Percentiles rank a stretch among this genome's conserved stretches.
These are phyloP conservation scores for Pionites leucogaster DNA, from an alignment of 2,113 vertebrate genomes.

Conservation along the genomic window DNA sequence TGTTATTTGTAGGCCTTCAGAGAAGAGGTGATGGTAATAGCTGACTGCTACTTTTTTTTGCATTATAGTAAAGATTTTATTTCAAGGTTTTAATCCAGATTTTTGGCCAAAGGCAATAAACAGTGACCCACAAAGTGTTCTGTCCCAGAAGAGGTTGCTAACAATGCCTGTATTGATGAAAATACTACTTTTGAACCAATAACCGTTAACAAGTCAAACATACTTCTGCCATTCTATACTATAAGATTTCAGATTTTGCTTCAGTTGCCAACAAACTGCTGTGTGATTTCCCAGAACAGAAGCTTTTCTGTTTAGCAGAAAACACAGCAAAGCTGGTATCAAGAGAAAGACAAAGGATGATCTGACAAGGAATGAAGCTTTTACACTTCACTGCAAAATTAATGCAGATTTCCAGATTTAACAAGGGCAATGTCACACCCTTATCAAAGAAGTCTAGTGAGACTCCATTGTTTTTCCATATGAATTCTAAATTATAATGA, in stretches of 20 bases:
- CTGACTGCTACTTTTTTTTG: neutral
- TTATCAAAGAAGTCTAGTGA: slow-evolving; percentile 35
- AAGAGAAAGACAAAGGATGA: slow-evolving; percentile 2
- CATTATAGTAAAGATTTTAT: neutral
- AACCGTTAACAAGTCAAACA: neutral
- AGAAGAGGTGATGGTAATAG: neutral
- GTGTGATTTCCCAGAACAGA: neutral
- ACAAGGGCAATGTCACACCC: slow-evolving; percentile 32
- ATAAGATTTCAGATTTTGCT: slow-evolving; percentile 27
- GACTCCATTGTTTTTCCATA: slow-evolving; percentile 29
- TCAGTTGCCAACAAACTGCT: neutral
- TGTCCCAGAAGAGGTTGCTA: neutral
- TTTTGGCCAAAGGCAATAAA: neutral
- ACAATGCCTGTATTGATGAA: slow-evolving; percentile 10
- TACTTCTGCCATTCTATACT: neutral
- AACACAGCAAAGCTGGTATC: neutral
- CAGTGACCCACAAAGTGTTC: neutral
- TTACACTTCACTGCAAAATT: slow-evolving; percentile 39
- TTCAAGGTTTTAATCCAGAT: neutral
- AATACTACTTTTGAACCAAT: slow-evolving; percentile 14
- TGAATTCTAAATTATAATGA: slow-evolving; percentile 54
- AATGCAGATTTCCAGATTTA: neutral
- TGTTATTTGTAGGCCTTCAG: neutral
- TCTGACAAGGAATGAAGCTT: slow-evolving; percentile 19
- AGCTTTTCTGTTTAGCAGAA: neutral